Base-by-base conservation (phyloP, 2,797 vertebrate species). In the Enteromius anoplus region DNA sequence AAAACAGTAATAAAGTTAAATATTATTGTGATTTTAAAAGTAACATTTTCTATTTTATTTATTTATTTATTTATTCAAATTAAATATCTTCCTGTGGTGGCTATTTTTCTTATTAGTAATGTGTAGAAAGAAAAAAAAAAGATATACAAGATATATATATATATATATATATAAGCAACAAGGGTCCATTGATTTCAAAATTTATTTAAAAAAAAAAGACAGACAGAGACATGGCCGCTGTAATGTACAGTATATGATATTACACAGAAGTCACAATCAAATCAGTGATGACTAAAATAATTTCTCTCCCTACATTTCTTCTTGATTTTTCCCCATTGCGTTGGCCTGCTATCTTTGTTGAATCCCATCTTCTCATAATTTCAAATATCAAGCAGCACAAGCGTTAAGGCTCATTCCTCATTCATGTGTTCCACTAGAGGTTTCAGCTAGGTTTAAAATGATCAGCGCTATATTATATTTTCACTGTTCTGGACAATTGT, bases 401-500 rank as follows among this genome's bases (percentile, higher is more conserved):
- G 71, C 11, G 0, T 55, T 14, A 11, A 23, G 53, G 55, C 15
- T 32, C 11, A 3, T 49, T 75, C 49, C 37, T 65, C 76, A 62
- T 45, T 42, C 8, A n/a, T 34, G 2, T 47, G 26, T 53, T 29
- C 23, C 23, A 68, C 82, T 37, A 47, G 5, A 45, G 34, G 51
- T 40, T 65, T 68, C 66, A 79, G 80, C n/a, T 42, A 68, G 23
- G n/a, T 64, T 81, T 69, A 40, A 49, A 62, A 29, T 23, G 34
- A 19, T 40, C 19, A 11, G 37, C 1, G 49, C 37, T 65, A 21
- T 70, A 70, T 73, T 12, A 29, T 51, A 49, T 82, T 76, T 75
- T 23, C 53, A 65, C 9, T 5, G n/a, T 73, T 78, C 29, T 81
- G 58, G 19, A 47, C 37, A 80, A 79, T 88, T 87, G 83, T 65